Base-by-base conservation (phyloP, 2,888 invertebrate species). In the Apamea epomidion region DNA sequence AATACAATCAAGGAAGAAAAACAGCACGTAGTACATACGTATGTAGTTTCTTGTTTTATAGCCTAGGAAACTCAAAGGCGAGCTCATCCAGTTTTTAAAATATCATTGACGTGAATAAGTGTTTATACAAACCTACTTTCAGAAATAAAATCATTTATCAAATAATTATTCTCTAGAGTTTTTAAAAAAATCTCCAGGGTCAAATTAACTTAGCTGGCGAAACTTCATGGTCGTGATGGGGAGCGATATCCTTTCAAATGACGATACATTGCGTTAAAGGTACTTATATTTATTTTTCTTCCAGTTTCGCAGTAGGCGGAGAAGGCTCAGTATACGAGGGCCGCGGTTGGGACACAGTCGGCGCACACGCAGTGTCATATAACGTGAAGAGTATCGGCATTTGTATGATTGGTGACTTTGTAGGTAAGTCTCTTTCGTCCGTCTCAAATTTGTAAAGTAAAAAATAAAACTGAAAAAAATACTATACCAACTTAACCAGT, bases 261-360 rank as follows among this genome's bases (percentile, higher is more conserved):
- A 54, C 54, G 21, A 51, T 51, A 51, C 18, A 62, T 29, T n/a
- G 0, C 7, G 12, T 29, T 51, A 8, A 12, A 37, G 25, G 0
- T 65, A 74, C 4, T 54, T 29, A 51, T 54, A 16, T 18, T 48
- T n/a, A 2, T 29, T 76, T 48, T 74, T 74, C 25, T 91, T 97
- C 93, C 91, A 98, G 98, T 91, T 98, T 98, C 91, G 97, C 97
- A 5, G 97, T 98, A n/a, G 98, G 98, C 0, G 98, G 98, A 21
- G 98, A 98, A 90, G 98, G 98, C 0, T 95, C 97, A 8, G 98
- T 97, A 18, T 98, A 98, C 92, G 97, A 97, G 83, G 98, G 98
- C 1, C 97, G 98, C 8, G 98, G 98, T 3, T 98, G 98, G 98
- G 96, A 97, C 74, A 93, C 94, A 0, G 97, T 98, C 0, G 98